Base-by-base conservation (phyloP, 2,797 vertebrate genomes). In the Platalea minor region DNA sequence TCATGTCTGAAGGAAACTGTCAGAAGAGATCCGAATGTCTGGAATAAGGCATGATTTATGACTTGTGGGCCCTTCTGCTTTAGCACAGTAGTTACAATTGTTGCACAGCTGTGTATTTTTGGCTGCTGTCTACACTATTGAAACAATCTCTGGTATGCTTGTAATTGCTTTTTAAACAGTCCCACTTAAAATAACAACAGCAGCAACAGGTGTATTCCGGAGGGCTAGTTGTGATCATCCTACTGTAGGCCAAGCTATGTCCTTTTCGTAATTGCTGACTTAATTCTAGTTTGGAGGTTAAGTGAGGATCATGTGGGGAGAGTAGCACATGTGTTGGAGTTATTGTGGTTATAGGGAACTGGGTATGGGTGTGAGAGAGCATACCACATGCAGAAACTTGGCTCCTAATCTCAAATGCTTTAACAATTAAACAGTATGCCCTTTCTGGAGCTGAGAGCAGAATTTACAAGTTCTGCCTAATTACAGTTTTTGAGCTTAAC, bases 321-420 rank as follows among this genome's bases (percentile, higher is more conserved):
- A 54, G 46, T 0, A 26, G 31, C 1, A 0, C 18, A 2, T 0
- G 1, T 29, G 1, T 3, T 18, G 41, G 11, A 12, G 33, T 14
- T 14, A 1, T 7, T 50, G 56, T 15, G n/a, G 23, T 35, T 57
- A 4, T 1, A 5, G 37, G 37, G 53, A 60, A 3, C 25, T 8
- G 68, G 57, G 29, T 9, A 14, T 14, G 64, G 18, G 17, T 64
- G 39, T 64, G 61, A 41, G 59, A 29, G 48, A 73, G 23, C 35
- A 10, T 39, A 35, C 20, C 3, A 20, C 19, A 4, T 26, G 29
- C 29, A 16, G 41, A 59, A 74, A 26, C 63, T 20, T 19, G 70
- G 14, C 24, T 69, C 24, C 54, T 59, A 2, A 3, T 33, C 26
- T 35, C 43, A 29, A 64, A 11, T 73, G 16, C 60, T 64, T 31